Evolutionary conservation across 2,888 invertebrate genomes (phyloP).

Genomic region (Drosophila paranaensis): DNA sequence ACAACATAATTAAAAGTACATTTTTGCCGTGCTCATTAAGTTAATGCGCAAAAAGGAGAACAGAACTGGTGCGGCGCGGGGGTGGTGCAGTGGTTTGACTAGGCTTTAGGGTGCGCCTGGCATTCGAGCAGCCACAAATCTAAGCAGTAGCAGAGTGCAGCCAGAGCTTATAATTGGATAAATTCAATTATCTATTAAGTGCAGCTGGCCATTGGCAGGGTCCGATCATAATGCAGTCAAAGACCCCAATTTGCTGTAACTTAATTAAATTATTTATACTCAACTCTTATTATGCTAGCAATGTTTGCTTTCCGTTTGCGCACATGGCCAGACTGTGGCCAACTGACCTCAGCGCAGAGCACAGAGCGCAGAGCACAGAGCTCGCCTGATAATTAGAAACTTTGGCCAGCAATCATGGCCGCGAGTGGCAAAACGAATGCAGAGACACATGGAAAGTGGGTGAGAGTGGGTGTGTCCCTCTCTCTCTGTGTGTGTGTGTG

Average conservation of each 20-base stretch:
- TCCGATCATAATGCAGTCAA: background rate
- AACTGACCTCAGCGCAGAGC: constrained; percentile 6
- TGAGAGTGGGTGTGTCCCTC: background rate
- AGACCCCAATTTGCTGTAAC: background rate
- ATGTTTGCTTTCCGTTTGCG: background rate
- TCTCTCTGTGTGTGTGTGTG: background rate
- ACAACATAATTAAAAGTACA: constrained; percentile 66
- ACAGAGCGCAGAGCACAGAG: background rate
- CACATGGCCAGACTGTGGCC: background rate
- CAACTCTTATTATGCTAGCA: background rate
- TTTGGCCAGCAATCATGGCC: constrained; percentile 13
- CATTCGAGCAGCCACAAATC: constrained; percentile 5
- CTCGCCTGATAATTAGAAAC: constrained; percentile 32
- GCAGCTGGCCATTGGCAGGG: background rate
- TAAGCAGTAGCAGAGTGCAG: constrained; percentile 3
- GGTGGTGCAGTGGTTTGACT: constrained; percentile 3
- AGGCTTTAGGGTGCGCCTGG: constrained; percentile 4
- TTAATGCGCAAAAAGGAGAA: constrained; percentile 56
- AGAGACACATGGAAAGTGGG: background rate
- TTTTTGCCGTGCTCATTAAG: constrained; percentile 62
- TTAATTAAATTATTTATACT: constrained; percentile 19
- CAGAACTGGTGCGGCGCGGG: constrained; percentile 3
- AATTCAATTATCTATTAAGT: constrained; percentile 6
- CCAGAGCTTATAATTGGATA: constrained; percentile 9
- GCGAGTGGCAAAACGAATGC: constrained; percentile 14